These are phyloP conservation scores for Latheticus oryzae DNA, from an alignment of 2,888 invertebrate species.

Conservation along the genomic window DNA sequence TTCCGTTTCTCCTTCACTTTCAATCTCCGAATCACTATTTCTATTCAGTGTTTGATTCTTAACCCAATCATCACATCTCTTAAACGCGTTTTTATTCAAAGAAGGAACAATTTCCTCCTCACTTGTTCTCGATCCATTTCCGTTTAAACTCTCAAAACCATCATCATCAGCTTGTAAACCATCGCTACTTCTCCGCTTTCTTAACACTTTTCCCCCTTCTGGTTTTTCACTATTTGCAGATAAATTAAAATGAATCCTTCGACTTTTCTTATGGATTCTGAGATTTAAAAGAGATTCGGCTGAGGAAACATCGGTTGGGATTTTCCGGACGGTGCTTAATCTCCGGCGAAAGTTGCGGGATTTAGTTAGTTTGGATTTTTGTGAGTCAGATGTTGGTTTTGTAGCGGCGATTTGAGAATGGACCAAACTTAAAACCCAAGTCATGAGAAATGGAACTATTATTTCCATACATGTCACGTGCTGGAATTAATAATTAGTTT, in stretches of 20 bases:
- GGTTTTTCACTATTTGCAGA: slow-evolving; percentile 9
- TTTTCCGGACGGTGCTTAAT: slow-evolving; percentile 48
- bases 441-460: slow-evolving; percentile 77
- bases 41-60: slow-evolving; percentile 29
- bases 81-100: slow-evolving; percentile 68
- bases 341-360: slow-evolving; percentile 47
- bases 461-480: slow-evolving; percentile 76
- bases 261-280: slow-evolving; percentile 43
- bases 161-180: slow-evolving; percentile 73
- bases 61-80: slow-evolving; percentile 43
- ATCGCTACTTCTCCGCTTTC: slow-evolving; percentile 22
- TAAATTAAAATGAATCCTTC: slow-evolving; percentile 32
- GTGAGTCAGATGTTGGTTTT: slow-evolving; percentile 64
- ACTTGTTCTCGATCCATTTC: slow-evolving; percentile 76
- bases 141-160: slow-evolving; percentile 85
- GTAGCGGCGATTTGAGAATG: slow-evolving; percentile 86
- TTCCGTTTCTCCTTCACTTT: slow-evolving; percentile 39
- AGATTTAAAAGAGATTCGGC: slow-evolving; percentile 49
- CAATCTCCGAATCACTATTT: slow-evolving; percentile 35
- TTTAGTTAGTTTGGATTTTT: slow-evolving; percentile 51
- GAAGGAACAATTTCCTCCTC: slow-evolving; percentile 53
- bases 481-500: slow-evolving; percentile 57
- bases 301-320: slow-evolving; percentile 46
- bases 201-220: slow-evolving; percentile 1
- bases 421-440: slow-evolving; percentile 79